phyloP scores from a whole-genome alignment of 2,113 vertebrate genomes.

The Dendropsophus ebraccatus region DNA sequence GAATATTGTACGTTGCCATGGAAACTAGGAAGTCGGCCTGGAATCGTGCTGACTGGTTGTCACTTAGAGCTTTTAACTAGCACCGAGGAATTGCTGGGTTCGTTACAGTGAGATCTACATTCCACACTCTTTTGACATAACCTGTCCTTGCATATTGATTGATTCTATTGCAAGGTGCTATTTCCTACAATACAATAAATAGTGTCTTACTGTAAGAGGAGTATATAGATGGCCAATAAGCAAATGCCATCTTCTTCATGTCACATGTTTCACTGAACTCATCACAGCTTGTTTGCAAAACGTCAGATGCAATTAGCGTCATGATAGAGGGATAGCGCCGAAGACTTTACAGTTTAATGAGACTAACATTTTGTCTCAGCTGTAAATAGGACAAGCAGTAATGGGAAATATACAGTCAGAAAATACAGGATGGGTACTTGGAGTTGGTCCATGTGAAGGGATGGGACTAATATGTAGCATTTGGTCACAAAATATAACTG shows the following conservation, averaged over 20 bases:
- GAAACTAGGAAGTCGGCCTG: constrained; percentile 57
- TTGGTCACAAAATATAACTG: no score
- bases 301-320: constrained; percentile 35
- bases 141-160: background rate
- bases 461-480: no score
- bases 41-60: constrained; percentile 57
- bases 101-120: constrained; percentile 19
- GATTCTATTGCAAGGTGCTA: background rate
- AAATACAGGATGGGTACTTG: background rate
- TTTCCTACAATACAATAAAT: background rate
- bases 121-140: constrained; percentile 9
- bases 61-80: constrained; percentile 56
- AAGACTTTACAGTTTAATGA: constrained; percentile 28
- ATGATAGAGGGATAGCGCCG: constrained; percentile 16
- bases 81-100: constrained; percentile 30
- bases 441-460: no score
- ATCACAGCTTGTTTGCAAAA: constrained; percentile 32
- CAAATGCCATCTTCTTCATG: constrained; percentile 21
- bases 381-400: constrained; percentile 1
- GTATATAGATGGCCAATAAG: background rate
- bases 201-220: background rate
- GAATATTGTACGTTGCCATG: constrained; percentile 54
- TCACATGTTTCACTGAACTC: constrained; percentile 24
- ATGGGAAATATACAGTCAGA: background rate
- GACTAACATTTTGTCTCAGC: background rate